These are phyloP conservation scores for Bombus sylvicola DNA, from an alignment of 1,140 invertebrate genomes.

Conservation along the genomic window DNA sequence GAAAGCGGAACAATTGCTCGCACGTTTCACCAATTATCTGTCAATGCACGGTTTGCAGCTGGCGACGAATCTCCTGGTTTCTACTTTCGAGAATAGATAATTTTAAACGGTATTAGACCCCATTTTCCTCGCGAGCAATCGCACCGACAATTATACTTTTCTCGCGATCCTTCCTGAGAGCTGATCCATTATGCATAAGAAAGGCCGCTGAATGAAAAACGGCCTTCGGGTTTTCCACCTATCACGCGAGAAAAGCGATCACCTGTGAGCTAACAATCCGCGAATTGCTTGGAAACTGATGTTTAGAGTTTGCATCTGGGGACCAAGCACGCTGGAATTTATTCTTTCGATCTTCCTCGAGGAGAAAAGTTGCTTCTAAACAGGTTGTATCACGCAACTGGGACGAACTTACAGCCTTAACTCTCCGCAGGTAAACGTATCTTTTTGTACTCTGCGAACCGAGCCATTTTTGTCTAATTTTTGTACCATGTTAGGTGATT, in stretches of 20 bases:
- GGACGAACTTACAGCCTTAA: no score
- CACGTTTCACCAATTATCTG: not conserved
- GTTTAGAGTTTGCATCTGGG: not conserved
- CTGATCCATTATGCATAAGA: slow-evolving; percentile 30
- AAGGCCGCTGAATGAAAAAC: not conserved
- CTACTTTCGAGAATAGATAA: not conserved
- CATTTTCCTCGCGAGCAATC: not conserved
- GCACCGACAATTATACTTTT: not conserved
- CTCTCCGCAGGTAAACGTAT: no score
- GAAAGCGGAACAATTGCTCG: not conserved
- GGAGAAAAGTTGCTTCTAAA: no score
- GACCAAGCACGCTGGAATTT: not conserved
- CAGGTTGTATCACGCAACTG: no score
- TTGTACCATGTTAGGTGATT: no score
- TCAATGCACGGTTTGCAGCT: not conserved
- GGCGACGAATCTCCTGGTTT: not conserved
- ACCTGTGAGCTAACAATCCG: not conserved
- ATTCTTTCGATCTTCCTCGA: not conserved
- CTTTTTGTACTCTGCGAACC: no score
- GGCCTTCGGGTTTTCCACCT: not conserved
- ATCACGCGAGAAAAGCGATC: slow-evolving; percentile 7
- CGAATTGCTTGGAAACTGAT: not conserved
- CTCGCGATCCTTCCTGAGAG: not conserved
- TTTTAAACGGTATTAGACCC: slow-evolving; percentile 4
- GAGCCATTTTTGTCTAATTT: no score